Evolutionary conservation across 2,888 invertebrate genomes (phyloP).

Genomic region (Galerucella calmariensis): DNA sequence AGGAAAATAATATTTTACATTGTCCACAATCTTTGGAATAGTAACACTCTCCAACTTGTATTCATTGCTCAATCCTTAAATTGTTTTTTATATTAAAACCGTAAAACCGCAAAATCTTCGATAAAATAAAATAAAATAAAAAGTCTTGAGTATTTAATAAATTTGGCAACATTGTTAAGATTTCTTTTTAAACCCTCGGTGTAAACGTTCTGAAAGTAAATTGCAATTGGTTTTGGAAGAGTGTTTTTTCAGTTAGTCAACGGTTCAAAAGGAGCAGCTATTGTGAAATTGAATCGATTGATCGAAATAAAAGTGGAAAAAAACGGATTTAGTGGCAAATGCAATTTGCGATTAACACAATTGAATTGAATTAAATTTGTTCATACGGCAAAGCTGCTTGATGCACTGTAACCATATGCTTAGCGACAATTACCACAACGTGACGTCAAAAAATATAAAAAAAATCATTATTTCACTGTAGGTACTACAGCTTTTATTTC

Average conservation of each 20-base stretch:
- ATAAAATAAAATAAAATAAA: no score
- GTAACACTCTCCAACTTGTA: no score
- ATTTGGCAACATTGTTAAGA: neutral
- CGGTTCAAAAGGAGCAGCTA: neutral
- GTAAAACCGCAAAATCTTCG: no score
- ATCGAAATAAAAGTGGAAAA: neutral
- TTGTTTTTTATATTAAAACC: no score
- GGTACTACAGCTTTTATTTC: no score
- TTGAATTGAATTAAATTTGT: neutral
- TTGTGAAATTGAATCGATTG: neutral
- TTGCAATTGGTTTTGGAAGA: slow-evolving; percentile 4
- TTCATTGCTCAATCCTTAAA: no score
- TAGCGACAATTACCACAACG: no score
- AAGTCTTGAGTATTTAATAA: no score
- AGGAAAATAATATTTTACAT: no score
- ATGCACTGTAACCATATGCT: neutral
- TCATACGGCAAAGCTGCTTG: neutral
- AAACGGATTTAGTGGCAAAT: neutral
- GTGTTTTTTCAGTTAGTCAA: neutral
- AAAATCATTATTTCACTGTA: no score
- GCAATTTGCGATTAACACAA: neutral
- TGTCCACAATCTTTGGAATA: no score
- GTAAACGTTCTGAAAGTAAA: slow-evolving; percentile 4
- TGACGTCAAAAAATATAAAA: no score
- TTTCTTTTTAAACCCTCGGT: neutral